Conservation (phyloP, 2,888 invertebrate species). For the Lucinisca nassula region DNA sequence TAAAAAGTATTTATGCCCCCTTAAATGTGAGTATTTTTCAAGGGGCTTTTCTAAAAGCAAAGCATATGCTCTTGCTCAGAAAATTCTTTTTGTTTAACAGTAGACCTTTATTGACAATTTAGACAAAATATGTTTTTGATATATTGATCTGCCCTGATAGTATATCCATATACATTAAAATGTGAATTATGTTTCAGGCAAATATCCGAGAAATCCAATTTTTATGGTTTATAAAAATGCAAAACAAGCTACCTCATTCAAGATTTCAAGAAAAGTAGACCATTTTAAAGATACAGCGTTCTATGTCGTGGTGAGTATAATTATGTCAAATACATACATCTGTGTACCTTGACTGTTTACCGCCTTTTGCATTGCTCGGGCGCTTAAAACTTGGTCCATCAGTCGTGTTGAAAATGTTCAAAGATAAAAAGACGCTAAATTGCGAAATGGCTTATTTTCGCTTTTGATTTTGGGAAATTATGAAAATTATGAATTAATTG, state of each 20-base stretch:
- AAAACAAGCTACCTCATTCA: background rate
- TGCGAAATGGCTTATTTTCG: background rate
- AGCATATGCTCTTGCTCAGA: background rate
- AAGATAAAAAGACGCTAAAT: background rate
- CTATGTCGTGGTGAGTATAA: background rate
- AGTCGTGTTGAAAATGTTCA: background rate
- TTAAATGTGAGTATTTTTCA: background rate
- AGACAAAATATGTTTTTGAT: background rate
- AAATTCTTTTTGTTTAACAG: background rate
- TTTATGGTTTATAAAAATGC: background rate
- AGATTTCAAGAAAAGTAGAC: background rate
- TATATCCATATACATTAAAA: no score
- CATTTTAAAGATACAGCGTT: background rate
- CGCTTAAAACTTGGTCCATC: background rate
- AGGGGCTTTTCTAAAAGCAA: background rate
- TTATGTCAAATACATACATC: no score
- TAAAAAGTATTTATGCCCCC: no score
- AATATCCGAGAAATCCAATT: background rate
- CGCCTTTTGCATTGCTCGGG: no score
- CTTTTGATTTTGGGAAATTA: background rate
- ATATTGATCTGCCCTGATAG: no score
- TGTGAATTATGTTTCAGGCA: background rate
- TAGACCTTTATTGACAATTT: background rate
- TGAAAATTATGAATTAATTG: background rate
- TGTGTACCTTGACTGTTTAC: no score